Conservation (phyloP, 2,888 invertebrate genomes). For the Himalopsyche kuldschensis region DNA sequence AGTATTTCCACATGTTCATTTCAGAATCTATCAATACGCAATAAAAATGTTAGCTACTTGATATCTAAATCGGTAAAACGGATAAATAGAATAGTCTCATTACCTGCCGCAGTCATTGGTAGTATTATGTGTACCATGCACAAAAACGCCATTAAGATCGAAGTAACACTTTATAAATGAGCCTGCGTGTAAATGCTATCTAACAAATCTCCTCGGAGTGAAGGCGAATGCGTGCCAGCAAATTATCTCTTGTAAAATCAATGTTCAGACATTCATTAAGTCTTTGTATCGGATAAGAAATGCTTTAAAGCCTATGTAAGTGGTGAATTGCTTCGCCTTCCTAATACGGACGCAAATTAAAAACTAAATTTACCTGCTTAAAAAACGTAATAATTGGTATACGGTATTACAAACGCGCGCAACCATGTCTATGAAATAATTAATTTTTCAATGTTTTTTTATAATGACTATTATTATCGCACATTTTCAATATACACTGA, state of each 20-base stretch:
- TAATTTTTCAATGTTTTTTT: too few species aligned
- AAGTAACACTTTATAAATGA: slow-evolving; percentile 20
- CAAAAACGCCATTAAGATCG: slow-evolving; percentile 30
- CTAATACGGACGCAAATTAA: background rate
- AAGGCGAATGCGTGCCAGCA: slow-evolving; percentile 30
- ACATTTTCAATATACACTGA: too few species aligned
- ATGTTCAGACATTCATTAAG: slow-evolving; percentile 40
- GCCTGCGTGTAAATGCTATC: slow-evolving; percentile 23
- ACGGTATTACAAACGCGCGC: background rate
- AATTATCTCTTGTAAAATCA: slow-evolving; percentile 36
- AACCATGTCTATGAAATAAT: too few species aligned
- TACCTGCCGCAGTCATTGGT: background rate
- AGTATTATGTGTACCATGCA: slow-evolving; percentile 22
- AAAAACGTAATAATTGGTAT: background rate
- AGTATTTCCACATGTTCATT: too few species aligned
- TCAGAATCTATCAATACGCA: background rate
- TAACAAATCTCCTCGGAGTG: slow-evolving; percentile 13
- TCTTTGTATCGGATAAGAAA: slow-evolving; percentile 35
- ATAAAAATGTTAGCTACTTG: background rate
- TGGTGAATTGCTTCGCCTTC: slow-evolving; percentile 12
- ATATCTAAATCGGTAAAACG: background rate
- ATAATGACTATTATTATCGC: too few species aligned
- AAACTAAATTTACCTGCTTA: background rate
- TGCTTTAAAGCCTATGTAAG: slow-evolving; percentile 13
- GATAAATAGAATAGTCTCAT: background rate